phyloP scores from a whole-genome alignment of 2,113 vertebrate genomes.

The Sterrhoptilus dennistouni region DNA sequence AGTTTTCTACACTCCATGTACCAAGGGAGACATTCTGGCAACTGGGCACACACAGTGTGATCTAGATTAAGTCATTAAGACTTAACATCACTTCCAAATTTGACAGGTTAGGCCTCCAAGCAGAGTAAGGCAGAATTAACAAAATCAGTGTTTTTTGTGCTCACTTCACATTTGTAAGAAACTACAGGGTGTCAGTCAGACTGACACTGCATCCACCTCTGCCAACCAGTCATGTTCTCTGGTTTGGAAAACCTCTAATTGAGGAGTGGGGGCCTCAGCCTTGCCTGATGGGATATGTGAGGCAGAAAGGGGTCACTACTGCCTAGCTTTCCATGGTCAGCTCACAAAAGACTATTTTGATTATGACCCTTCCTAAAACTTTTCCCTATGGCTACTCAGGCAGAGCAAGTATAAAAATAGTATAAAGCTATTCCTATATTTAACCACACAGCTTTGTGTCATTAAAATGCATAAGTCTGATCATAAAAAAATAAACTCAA shows the following conservation, averaged over 20 bases:
- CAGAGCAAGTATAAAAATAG: neutral
- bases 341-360: neutral
- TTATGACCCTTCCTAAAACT: neutral
- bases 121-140: neutral
- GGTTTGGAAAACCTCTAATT: slow-evolving; percentile 31
- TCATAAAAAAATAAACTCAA: neutral
- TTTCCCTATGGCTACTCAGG: neutral
- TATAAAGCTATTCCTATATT: neutral
- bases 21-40: neutral
- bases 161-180: slow-evolving; percentile 17
- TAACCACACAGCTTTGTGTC: neutral
- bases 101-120: neutral
- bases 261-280: neutral
- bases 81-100: neutral
- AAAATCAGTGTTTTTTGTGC: slow-evolving; percentile 6
- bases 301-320: neutral
- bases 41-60: neutral
- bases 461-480: neutral
- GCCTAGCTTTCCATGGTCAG: neutral
- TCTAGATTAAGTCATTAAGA: neutral
- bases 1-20: neutral
- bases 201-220: neutral
- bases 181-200: slow-evolving; percentile 40
- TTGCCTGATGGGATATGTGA: neutral
- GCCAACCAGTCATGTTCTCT: neutral